Base-by-base conservation (phyloP, 2,888 invertebrate genomes). In the Exephanes ischioxanthus region DNA sequence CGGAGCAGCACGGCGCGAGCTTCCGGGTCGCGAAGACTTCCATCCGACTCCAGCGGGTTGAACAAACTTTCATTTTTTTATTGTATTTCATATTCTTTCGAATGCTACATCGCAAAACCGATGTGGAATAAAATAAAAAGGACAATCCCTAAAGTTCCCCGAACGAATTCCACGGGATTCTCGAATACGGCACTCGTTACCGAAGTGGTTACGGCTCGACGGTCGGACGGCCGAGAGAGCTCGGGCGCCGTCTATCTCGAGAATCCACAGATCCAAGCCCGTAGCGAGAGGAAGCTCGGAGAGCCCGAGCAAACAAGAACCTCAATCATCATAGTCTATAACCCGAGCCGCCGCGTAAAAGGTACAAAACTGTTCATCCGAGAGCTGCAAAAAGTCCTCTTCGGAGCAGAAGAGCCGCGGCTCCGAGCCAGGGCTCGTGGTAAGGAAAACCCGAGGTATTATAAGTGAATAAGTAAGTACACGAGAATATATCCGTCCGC, bases 1-100 rank as follows among this genome's bases (percentile, higher is more conserved):
- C 26, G 51, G n/a, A n/a, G 37, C 33, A 9, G 51, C 30, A 7
- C 70, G 37, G 45, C 37, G 19, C 16, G 30, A 63, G 71, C 68
- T 84, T 86, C 81, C 84, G 79, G 68, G 78, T 63, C 41, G 67
- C 16, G 37, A 72, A 37, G 41, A 72, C 51, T 66, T 53, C 61
- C 45, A 48, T 77, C 14, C 14, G 61, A 48, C 66, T 66, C 51
- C 26, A 63, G n/a, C 45, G 26, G 22, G 45, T 61, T 22, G 48
- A 26, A 26, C 5, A 48, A 75, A 30, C 30, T 33, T 19, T n/a
- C 30, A 2, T 30, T 45, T 9, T 6, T 48, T 48, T 41, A 41
- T 45, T 26, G 41, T 41, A 11, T 7, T 22, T 22, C 14, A 11
- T 14, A 63, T 33, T 16, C 33, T 0, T 16, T 6, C 22, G n/a